Evolutionary conservation across 2,797 vertebrate species (phyloP).

Genomic region (Hafferia zeledoni): DNA sequence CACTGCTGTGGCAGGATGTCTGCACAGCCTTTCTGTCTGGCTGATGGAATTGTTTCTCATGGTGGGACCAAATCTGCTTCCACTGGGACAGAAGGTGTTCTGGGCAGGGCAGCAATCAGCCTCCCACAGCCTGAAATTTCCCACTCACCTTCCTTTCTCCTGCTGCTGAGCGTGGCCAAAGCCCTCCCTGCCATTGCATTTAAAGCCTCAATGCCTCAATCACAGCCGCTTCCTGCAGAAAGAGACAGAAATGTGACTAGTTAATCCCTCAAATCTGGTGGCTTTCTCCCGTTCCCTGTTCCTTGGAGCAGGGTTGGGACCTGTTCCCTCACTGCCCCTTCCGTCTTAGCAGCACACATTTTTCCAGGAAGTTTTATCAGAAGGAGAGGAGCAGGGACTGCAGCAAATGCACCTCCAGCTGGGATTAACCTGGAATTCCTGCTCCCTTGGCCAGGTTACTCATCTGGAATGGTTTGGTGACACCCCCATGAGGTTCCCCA

Average conservation of each 20-base stretch:
- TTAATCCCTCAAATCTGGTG: background rate
- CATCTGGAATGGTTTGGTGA: fast-evolving
- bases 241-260: background rate
- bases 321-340: background rate
- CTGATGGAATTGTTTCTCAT: background rate
- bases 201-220: slow-evolving; percentile 38
- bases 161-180: background rate
- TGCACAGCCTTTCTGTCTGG: background rate
- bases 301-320: background rate
- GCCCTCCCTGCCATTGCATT: background rate
- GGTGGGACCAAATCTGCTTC: background rate
- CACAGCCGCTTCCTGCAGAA: slow-evolving; percentile 32
- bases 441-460: background rate
- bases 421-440: background rate
- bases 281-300: background rate
- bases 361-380: background rate
- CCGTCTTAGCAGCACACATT: fast-evolving
- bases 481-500: background rate
- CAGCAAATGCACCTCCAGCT: background rate
- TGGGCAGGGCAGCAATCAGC: slow-evolving; percentile 45
- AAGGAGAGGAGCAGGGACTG: background rate
- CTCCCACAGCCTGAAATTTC: background rate
- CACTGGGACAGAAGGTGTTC: background rate
- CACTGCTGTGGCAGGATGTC: fast-evolving
- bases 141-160: background rate